These are phyloP conservation scores for Climacteris rufus DNA, from an alignment of 2,113 vertebrate genomes.

Conservation along the genomic window DNA sequence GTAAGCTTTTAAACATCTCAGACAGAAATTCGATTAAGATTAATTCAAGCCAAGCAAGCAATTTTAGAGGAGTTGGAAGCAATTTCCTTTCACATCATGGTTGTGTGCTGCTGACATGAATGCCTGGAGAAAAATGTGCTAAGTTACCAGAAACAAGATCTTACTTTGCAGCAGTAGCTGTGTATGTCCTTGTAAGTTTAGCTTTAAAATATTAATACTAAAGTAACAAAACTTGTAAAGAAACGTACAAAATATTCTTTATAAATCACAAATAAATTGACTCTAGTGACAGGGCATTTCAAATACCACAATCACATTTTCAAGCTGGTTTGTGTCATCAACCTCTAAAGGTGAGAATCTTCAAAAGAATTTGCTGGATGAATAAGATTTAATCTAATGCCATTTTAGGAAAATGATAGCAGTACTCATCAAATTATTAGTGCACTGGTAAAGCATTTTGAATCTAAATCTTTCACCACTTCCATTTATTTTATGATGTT, in stretches of 20 bases:
- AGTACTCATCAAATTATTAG: conserved; percentile 70
- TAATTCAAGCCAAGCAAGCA: conserved; percentile 74
- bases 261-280: conserved; percentile 30
- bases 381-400: conserved; percentile 68
- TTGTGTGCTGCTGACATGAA: conserved; percentile 46
- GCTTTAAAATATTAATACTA: not conserved
- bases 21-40: conserved; percentile 79
- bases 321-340: conserved; percentile 48
- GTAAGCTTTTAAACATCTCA: conserved; percentile 69
- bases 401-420: conserved; percentile 71
- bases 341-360: conserved; percentile 55
- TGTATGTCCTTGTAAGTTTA: not conserved
- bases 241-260: not conserved
- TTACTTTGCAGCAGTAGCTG: not conserved
- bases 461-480: conserved; percentile 65
- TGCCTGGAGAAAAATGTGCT: conserved; percentile 22
- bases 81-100: conserved; percentile 70
- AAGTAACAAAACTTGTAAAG: not conserved
- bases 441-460: conserved; percentile 62
- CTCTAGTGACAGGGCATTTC: conserved; percentile 38
- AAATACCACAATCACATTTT: conserved; percentile 68
- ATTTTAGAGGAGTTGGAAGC: conserved; percentile 69
- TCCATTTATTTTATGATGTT: conserved; percentile 71
- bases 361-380: conserved; percentile 63
- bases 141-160: conserved; percentile 15